Conservation (phyloP, 2,113 vertebrate species). For the Oenanthe oenanthe region DNA sequence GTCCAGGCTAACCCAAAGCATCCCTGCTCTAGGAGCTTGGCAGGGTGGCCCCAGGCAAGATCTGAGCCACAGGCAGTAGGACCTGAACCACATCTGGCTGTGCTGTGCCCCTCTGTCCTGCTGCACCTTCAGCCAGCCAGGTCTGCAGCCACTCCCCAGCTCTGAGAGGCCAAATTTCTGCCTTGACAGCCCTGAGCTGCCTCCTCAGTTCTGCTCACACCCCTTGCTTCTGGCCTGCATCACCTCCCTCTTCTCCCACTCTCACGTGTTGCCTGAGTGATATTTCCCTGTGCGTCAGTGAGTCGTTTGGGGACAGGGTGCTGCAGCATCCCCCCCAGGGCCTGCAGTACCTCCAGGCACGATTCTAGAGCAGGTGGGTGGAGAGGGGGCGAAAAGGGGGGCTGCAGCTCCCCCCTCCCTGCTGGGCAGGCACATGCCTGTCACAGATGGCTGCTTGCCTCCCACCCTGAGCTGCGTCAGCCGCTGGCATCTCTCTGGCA, state of each 20-base stretch:
- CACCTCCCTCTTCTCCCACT: background rate
- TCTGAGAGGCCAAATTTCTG: background rate
- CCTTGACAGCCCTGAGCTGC: background rate
- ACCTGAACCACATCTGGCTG: background rate
- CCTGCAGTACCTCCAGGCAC: background rate
- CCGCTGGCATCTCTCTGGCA: background rate
- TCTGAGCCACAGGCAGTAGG: background rate
- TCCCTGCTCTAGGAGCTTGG: background rate
- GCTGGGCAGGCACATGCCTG: background rate
- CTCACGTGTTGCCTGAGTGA: background rate
- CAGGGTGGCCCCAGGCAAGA: background rate
- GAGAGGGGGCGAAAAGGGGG: background rate
- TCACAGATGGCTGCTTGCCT: constrained; percentile 21
- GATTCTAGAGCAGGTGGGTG: background rate
- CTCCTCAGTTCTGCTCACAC: background rate
- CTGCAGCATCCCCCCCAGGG: background rate
- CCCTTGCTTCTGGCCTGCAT: background rate
- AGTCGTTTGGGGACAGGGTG: background rate
- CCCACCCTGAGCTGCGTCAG: background rate
- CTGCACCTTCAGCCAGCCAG: background rate
- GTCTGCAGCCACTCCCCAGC: background rate
- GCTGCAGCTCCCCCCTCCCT: background rate
- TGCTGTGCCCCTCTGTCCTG: background rate
- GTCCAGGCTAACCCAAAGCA: background rate
- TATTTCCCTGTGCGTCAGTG: background rate